Evolutionary conservation across 2,797 vertebrate species (phyloP).

Genomic region (Malurus leucopterus): DNA sequence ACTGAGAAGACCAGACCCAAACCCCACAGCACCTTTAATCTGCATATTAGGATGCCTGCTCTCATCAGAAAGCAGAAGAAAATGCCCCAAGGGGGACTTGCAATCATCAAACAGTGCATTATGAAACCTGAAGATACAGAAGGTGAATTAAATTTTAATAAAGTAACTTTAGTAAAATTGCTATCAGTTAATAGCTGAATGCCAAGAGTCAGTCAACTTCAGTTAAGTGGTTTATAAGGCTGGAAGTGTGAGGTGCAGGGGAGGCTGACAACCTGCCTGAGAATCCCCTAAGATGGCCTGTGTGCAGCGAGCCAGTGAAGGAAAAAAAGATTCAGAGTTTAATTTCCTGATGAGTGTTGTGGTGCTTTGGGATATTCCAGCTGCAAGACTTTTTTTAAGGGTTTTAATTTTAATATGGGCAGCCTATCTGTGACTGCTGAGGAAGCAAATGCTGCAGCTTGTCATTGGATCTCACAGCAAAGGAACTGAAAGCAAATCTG

Average conservation of each 20-base stretch:
- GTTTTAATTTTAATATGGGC: not conserved
- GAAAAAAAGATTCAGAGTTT: not conserved
- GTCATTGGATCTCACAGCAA: not conserved
- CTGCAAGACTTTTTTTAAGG: not conserved
- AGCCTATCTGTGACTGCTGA: not conserved
- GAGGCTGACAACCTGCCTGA: not conserved
- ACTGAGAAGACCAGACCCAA: not conserved
- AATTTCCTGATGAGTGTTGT: not conserved
- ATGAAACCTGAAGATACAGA: not conserved
- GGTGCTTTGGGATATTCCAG: not conserved
- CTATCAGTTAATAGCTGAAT: not conserved
- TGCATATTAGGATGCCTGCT: not conserved
- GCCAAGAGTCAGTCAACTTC: fast-evolving
- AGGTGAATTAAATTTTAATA: constrained; percentile 21
- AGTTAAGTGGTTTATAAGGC: not conserved
- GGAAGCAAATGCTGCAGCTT: not conserved
- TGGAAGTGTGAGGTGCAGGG: not conserved
- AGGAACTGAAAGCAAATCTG: not conserved
- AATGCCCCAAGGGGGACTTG: not conserved
- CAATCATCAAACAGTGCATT: not conserved
- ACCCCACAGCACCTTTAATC: not conserved
- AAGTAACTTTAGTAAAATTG: not conserved
- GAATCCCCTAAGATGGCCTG: not conserved
- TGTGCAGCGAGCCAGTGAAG: not conserved
- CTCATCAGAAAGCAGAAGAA: not conserved